Percentiles rank a stretch among this genome's conserved stretches.
phyloP scores from a whole-genome alignment of 2,888 invertebrate genomes.

The Ectemnius continuus region DNA sequence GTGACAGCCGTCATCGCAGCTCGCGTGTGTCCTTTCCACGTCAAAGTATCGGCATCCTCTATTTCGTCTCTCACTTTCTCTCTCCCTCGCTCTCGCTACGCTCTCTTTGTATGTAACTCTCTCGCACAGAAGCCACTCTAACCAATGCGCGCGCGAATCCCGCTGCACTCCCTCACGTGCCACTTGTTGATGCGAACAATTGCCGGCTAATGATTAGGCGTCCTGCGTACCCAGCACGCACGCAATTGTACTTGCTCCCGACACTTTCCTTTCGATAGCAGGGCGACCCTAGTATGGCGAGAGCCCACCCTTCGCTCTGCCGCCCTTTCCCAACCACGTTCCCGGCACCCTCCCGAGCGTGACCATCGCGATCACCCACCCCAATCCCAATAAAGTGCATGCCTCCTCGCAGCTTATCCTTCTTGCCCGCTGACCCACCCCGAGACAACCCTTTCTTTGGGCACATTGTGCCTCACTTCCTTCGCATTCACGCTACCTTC shows the following conservation, averaged over 20 bases:
- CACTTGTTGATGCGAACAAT: constrained; percentile 60
- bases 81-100: no score
- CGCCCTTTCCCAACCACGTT: neutral
- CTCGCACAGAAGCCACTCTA: neutral
- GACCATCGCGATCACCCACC: constrained; percentile 5
- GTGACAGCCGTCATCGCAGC: constrained; percentile 43
- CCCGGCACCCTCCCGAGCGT: neutral
- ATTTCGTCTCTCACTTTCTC: no score
- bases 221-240: constrained; percentile 41
- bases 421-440: neutral
- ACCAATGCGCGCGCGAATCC: neutral
- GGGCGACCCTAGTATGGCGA: no score
- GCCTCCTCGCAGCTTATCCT: neutral
- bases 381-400: neutral
- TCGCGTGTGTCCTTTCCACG: constrained; percentile 51
- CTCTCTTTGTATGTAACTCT: neutral
- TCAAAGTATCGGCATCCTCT: constrained; percentile 50
- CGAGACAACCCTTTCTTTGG: neutral
- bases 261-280: constrained; percentile 22
- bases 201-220: constrained; percentile 45
- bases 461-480: neutral
- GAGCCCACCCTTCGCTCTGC: neutral
- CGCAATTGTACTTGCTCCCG: constrained; percentile 26
- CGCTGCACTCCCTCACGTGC: constrained; percentile 32
- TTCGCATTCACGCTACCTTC: no score